Conservation (phyloP, 1,140 invertebrate genomes). For the Macrostomum lignano region DNA sequence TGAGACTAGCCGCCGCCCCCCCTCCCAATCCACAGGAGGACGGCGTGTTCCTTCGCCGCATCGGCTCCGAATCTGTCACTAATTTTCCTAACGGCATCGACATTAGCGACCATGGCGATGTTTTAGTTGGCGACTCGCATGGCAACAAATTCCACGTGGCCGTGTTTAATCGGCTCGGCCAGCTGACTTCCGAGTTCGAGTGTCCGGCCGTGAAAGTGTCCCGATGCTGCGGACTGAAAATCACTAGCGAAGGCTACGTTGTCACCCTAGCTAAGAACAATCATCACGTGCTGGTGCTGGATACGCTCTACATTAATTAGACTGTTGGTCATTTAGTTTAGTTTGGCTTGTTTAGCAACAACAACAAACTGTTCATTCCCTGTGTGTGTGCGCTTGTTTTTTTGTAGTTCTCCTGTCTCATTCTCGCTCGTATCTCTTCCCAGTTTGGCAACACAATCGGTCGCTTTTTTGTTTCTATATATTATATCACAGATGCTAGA, state of each 20-base stretch:
- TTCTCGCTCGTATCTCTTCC: too few relatives aligned
- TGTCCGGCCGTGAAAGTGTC: slow-evolving; percentile 86
- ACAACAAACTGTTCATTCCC: too few relatives aligned
- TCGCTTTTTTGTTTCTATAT: too few relatives aligned
- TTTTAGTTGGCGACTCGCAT: slow-evolving; percentile 79
- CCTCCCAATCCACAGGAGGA: slow-evolving; percentile 72
- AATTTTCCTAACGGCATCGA: slow-evolving; percentile 91
- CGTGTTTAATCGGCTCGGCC: slow-evolving; percentile 52
- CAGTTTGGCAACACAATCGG: too few relatives aligned
- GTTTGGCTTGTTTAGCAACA: too few relatives aligned
- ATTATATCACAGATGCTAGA: too few relatives aligned
- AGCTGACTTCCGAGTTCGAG: slow-evolving; percentile 63
- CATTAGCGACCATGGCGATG: slow-evolving; percentile 73
- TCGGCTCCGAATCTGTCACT: slow-evolving; percentile 71
- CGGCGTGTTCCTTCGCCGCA: slow-evolving; percentile 57
- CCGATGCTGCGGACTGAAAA: slow-evolving; percentile 77
- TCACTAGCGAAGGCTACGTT: slow-evolving; percentile 74
- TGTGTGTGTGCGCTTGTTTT: too few relatives aligned
- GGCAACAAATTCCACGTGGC: slow-evolving; percentile 85
- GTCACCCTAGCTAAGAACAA: slow-evolving; percentile 91
- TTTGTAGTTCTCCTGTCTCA: too few relatives aligned
- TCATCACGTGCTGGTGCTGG: slow-evolving; percentile 76
- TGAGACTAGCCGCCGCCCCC: too few relatives aligned
- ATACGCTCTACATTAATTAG: slow-evolving; percentile 51
- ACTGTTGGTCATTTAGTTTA: too few relatives aligned